These are phyloP conservation scores for Dasypolia templi DNA, from an alignment of 2,888 invertebrate species.

Conservation along the genomic window DNA sequence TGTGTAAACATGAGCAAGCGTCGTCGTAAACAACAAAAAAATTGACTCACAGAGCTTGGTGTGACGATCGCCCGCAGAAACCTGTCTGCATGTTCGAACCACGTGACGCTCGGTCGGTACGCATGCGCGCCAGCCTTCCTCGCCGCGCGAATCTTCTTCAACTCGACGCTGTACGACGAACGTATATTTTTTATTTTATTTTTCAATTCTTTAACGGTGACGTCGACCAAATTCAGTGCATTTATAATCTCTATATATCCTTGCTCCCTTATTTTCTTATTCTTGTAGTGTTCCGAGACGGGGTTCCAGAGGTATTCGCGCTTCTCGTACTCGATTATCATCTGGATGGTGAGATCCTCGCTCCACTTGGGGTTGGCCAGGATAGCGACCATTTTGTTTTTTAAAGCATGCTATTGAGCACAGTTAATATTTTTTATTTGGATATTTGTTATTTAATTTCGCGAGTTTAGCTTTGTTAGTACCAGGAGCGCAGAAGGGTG, in stretches of 20 bases:
- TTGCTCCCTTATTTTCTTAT: slow-evolving; percentile 88
- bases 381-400: slow-evolving; percentile 86
- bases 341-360: slow-evolving; percentile 88
- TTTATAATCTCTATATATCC: slow-evolving; percentile 89
- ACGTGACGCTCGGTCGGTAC: slow-evolving; percentile 90
- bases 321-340: slow-evolving; percentile 89
- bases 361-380: slow-evolving; percentile 89
- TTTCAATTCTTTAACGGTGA: slow-evolving; percentile 89
- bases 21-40: slow-evolving; percentile 73
- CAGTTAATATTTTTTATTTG: slow-evolving; percentile 67
- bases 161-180: slow-evolving; percentile 89
- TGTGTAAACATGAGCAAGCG: slow-evolving; percentile 71
- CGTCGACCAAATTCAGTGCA: slow-evolving; percentile 86
- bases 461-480: slow-evolving; percentile 78
- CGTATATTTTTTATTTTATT: slow-evolving; percentile 90
- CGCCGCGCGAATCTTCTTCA: slow-evolving; percentile 90
- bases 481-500: slow-evolving; percentile 88
- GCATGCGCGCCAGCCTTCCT: slow-evolving; percentile 90
- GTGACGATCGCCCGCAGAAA: slow-evolving; percentile 90
- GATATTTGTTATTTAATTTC: slow-evolving; percentile 74
- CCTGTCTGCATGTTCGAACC: slow-evolving; percentile 90
- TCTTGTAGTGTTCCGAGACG: slow-evolving; percentile 88
- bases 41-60: slow-evolving; percentile 88
- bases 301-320: slow-evolving; percentile 89
- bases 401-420: slow-evolving; percentile 80